phyloP scores from a whole-genome alignment of 2,113 vertebrate genomes.

The Eclectus roratus region DNA sequence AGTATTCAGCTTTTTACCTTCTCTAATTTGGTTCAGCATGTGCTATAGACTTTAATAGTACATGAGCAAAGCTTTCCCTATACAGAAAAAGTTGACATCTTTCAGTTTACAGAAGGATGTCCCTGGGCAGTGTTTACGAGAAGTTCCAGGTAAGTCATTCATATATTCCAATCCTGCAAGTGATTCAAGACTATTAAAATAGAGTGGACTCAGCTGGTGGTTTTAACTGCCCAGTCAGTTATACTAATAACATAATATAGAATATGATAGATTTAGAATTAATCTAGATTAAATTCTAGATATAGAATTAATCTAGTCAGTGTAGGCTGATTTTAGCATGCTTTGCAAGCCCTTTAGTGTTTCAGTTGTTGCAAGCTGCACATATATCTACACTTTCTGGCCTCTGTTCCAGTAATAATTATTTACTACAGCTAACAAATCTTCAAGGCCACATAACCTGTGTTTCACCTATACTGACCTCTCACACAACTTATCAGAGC shows the following conservation, averaged over 20 bases:
- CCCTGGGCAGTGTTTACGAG: not conserved
- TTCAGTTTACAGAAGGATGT: not conserved
- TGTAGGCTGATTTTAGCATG: not conserved
- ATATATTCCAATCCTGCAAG: not conserved
- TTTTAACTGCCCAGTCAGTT: not conserved
- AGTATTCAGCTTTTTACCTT: not conserved
- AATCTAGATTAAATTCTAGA: not conserved
- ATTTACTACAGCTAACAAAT: constrained; percentile 30
- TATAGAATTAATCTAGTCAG: not conserved
- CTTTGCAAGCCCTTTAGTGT: not conserved
- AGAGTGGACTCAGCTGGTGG: not conserved
- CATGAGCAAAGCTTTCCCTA: not conserved
- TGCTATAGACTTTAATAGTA: not conserved
- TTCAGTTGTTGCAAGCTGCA: not conserved
- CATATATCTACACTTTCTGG: not conserved
- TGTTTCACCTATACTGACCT: constrained; percentile 28
- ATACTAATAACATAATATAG: not conserved
- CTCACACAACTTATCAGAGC: constrained; percentile 2
- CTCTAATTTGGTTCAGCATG: not conserved
- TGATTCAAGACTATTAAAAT: not conserved
- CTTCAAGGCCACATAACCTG: not conserved
- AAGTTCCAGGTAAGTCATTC: not conserved
- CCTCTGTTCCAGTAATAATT: constrained; percentile 3
- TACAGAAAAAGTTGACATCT: not conserved
- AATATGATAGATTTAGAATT: not conserved